Percentiles rank a stretch among this genome's conserved stretches.
phyloP scores from a whole-genome alignment of 2,888 invertebrate genomes.

The Halictus ligatus region DNA sequence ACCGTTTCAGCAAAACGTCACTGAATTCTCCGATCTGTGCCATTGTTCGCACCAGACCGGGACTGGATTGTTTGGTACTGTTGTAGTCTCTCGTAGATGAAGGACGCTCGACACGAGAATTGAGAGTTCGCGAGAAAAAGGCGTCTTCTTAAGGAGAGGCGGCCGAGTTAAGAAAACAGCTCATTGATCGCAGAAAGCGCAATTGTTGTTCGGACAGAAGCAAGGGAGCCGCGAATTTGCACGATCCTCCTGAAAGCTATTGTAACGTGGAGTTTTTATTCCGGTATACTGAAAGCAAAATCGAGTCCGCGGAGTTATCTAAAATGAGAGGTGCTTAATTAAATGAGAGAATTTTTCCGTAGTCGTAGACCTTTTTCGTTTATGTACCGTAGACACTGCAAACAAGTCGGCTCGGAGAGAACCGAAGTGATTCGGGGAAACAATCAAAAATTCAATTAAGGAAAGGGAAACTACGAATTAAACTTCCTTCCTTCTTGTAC shows the following conservation, averaged over 20 bases:
- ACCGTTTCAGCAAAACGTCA: neutral
- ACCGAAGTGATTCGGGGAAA: neutral
- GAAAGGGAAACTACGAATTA: neutral
- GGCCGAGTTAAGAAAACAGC: neutral
- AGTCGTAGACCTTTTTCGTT: neutral
- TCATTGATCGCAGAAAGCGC: neutral
- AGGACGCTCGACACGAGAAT: conserved; percentile 9
- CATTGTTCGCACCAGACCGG: neutral
- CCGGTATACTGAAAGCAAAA: neutral
- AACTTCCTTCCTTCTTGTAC: conserved; percentile 15
- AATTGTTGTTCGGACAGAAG: neutral
- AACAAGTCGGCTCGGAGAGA: neutral
- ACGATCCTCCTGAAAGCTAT: neutral
- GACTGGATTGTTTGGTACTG: conserved; percentile 30
- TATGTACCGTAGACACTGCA: neutral
- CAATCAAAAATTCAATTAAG: conserved; percentile 1
- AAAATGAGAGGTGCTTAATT: neutral
- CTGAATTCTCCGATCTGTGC: neutral
- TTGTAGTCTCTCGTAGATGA: conserved; percentile 1
- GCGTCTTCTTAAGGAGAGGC: conserved; percentile 20
- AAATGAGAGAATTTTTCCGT: neutral
- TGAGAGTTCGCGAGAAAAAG: neutral
- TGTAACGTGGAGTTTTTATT: neutral
- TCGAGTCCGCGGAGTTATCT: neutral
- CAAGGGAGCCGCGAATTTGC: neutral